A percentile compares a stretch with the other conserved stretches of the same genome.
These are phyloP conservation scores for Amphipyra berbera DNA, from an alignment of 2,888 invertebrate genomes.

Conservation along the genomic window DNA sequence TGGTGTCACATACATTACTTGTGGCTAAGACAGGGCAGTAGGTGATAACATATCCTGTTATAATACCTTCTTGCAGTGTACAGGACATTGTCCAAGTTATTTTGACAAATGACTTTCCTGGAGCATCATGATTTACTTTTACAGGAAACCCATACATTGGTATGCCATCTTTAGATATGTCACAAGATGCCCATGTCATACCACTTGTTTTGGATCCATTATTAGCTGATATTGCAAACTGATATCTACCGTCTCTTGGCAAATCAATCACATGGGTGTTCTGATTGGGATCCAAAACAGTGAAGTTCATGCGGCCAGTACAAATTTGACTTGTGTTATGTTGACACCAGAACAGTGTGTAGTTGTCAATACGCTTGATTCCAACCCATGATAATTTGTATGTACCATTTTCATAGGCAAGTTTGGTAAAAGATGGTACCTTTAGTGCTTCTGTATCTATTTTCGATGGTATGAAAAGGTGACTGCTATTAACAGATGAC, in stretches of 20 bases:
- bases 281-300: slow-evolving; percentile 73
- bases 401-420: slow-evolving; percentile 92
- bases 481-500: slow-evolving; percentile 88
- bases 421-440: slow-evolving; percentile 91
- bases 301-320: slow-evolving; percentile 86
- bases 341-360: slow-evolving; percentile 95
- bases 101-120: slow-evolving; percentile 79
- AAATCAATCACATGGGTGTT: slow-evolving; percentile 91
- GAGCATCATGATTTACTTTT: slow-evolving; percentile 74
- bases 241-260: slow-evolving; percentile 90
- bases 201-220: slow-evolving; percentile 93
- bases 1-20: slow-evolving; percentile 88
- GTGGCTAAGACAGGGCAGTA: slow-evolving; percentile 92
- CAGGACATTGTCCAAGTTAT: slow-evolving; percentile 95
- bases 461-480: slow-evolving; percentile 90
- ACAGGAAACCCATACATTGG: slow-evolving; percentile 89
- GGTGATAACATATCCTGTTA: slow-evolving; percentile 93
- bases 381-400: slow-evolving; percentile 94
- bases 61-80: slow-evolving; percentile 92
- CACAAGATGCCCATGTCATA: slow-evolving; percentile 95
- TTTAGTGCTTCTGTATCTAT: slow-evolving; percentile 83
- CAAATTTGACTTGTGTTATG: slow-evolving; percentile 87
- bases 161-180: slow-evolving; percentile 83
- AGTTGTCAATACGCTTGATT: slow-evolving; percentile 90
- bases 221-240: slow-evolving; percentile 95